Evolutionary conservation across 2,888 invertebrate species (phyloP).

Genomic region (Drosophila siamana): DNA sequence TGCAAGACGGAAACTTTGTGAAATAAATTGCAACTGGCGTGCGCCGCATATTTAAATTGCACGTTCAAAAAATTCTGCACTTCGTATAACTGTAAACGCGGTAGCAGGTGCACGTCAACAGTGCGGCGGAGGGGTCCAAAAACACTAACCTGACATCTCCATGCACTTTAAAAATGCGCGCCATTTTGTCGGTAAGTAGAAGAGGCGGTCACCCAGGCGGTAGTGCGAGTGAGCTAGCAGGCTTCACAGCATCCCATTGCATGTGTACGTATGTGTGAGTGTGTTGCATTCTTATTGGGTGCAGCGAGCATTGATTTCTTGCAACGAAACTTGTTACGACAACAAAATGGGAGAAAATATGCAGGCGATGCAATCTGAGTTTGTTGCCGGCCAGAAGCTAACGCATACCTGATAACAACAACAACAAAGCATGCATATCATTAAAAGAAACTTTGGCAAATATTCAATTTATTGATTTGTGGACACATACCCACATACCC

Average conservation of each 20-base stretch:
- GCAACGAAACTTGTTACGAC: slow-evolving; percentile 30
- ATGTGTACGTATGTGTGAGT: slow-evolving; percentile 6
- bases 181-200: slow-evolving; percentile 11
- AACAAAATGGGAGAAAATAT: slow-evolving; percentile 1
- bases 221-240: slow-evolving; percentile 6
- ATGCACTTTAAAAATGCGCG: slow-evolving; percentile 6
- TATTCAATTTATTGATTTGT: slow-evolving; percentile 66
- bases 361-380: neutral
- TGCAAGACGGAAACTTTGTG: slow-evolving; percentile 37
- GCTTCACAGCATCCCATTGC: slow-evolving; percentile 37
- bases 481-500: slow-evolving; percentile 9
- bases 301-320: slow-evolving; percentile 38
- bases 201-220: neutral
- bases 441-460: slow-evolving; percentile 63
- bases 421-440: slow-evolving; percentile 61
- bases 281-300: slow-evolving; percentile 43
- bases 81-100: slow-evolving; percentile 41
- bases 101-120: neutral
- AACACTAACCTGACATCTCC: neutral
- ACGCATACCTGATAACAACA: neutral
- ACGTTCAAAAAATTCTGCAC: slow-evolving; percentile 30
- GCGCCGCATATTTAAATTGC: slow-evolving; percentile 34
- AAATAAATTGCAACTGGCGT: slow-evolving; percentile 51
- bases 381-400: too few species aligned
- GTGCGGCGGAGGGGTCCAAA: too few species aligned